These are phyloP conservation scores for Cotesia chilonis DNA, from an alignment of 1,140 invertebrate genomes.

Conservation along the genomic window DNA sequence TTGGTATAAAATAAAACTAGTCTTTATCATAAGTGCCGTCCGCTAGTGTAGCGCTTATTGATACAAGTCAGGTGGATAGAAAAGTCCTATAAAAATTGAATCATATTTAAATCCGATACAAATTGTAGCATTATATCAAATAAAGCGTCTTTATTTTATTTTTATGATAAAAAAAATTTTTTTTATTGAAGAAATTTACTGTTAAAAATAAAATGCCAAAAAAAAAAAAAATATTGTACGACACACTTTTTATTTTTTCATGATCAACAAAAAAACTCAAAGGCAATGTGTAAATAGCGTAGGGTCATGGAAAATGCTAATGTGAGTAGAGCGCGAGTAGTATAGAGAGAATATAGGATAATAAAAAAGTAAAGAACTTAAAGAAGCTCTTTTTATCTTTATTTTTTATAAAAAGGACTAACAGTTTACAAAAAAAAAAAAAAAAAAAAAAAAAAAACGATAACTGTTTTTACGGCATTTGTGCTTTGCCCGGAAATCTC, in stretches of 20 bases:
- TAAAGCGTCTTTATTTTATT: too few species aligned
- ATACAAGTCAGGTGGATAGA: too few species aligned
- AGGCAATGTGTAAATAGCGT: conserved; percentile 22
- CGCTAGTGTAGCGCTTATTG: too few species aligned
- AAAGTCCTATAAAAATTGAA: too few species aligned
- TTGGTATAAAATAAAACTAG: too few species aligned
- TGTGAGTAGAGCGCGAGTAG: not conserved
- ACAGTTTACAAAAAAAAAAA: conserved; percentile 4
- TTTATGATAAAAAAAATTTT: too few species aligned
- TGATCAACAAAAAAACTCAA: conserved; percentile 2
- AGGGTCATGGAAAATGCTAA: conserved; percentile 25
- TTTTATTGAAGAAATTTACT: too few species aligned
- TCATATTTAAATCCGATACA: too few species aligned
- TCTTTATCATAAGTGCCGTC: too few species aligned
- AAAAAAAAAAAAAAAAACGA: conserved; percentile 9
- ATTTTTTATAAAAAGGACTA: not conserved
- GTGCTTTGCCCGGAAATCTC: conserved; percentile 36
- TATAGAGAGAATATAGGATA: not conserved
- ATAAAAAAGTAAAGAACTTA: not conserved
- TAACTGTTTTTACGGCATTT: conserved; percentile 21
- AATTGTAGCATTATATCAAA: too few species aligned
- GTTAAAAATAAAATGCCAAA: not conserved
- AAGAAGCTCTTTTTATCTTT: not conserved
- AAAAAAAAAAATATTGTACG: not conserved
- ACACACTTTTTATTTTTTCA: conserved; percentile 5